Evolutionary conservation across 2,113 vertebrate species (phyloP), one percentile per base, ranked within the genome.

Genomic region (Oceanodroma tethys): DNA sequence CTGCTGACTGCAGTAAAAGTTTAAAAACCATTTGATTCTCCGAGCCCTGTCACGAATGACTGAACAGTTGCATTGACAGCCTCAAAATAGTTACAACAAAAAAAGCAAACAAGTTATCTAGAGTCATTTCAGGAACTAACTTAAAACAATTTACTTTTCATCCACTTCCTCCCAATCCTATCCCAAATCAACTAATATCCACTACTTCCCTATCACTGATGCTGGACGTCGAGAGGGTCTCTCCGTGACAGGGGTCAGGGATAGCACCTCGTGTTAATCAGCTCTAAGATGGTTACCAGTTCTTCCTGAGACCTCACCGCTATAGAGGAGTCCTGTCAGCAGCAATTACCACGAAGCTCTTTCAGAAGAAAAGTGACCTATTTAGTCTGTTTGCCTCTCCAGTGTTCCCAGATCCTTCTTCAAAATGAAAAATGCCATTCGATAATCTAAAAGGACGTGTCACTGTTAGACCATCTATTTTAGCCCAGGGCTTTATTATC

Each of bases 231-330:
- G 58, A 70, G 81, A 86, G 38, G 66, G 70, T 65, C 62, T 92
- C 48, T 7, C 45, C 0, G 1, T 80, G 92, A 53, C 81, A 63
- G 90, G 59, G 95, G 81, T 83, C 88, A 87, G 93, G 94, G 90
- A 83, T 93, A 94, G 81, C 72, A 32, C 94, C 93, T 93, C 7
- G 0, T 0, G 6, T 45, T 74, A 21, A 92, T 92, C 95, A 92
- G 83, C 94, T 65, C 82, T 8, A 16, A 84, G 88, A 94, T 79
- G 95, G 88, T 81, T 96, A 79, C 92, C 96, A 95, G 88, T 36
- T 84, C 95, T 91, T 88, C 94, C 95, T 84, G 94, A 97, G 86
- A 48, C 83, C 88, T 50, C 72, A 6, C 2, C 1, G 45, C 90
- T 27, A 21, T 4, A 76, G 48, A 82, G 88, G 38, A 84, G 55